Base-by-base conservation (phyloP, 2,888 invertebrate genomes). In the Athripsodes cinereus region DNA sequence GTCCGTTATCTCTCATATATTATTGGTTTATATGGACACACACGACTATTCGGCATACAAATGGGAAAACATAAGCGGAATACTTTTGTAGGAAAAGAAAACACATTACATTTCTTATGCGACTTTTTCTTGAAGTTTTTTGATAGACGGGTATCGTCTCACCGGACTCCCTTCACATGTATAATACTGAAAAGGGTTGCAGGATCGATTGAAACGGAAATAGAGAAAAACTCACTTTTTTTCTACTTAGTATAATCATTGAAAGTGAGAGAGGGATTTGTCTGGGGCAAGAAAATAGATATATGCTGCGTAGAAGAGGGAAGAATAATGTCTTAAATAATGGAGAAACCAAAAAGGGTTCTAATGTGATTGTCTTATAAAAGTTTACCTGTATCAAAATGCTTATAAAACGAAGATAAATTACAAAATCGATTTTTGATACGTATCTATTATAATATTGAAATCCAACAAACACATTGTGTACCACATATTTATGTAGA, bases 1-100 rank as follows among this genome's bases (percentile, higher is more conserved):
- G 54, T 58, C 55, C 58, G 47, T 55, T 57, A 60, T 60, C 57
- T 55, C 55, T 57, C 54, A 60, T 60, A 60, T 57, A 60, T 60
- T 60, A 60, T 60, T 60, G 55, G 57, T 60, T 58, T 60, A 52
- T 54, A 56, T 54, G 53, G 44, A 47, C 55, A 55, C 60, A 35
- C 22, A 47, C 51, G 10, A 26, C 26, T 46, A 40, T 44, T 19
- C 53, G 52, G 61, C 55, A 61, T 58, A 61, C 61, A 58, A 58
- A 61, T 61, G 58, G 61, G 50, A 22, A 31, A 19, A 46, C 57
- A 52, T n/a, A 40, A 51, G 52, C 55, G 52, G 40, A 59, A 54
- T 55, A 51, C 52, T 34, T 26, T 21, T 26, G 26, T 6, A 50
- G 2, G 48, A 19, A 53, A 53, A 49, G 56, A 49, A 50, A 56